Evolutionary conservation across 1,140 invertebrate genomes (phyloP).

Genomic region (Samia ricini): DNA sequence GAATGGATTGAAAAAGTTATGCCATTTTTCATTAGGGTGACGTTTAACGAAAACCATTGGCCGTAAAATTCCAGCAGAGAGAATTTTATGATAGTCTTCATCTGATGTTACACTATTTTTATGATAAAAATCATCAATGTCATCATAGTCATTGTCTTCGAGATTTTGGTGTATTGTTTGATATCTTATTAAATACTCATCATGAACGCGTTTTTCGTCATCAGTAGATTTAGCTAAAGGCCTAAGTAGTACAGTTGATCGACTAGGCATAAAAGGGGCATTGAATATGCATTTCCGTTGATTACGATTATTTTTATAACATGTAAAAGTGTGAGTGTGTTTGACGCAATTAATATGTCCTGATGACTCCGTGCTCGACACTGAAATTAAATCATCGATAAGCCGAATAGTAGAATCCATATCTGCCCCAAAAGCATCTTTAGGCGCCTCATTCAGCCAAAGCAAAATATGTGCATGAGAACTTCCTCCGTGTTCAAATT

Average conservation of each 20-base stretch:
- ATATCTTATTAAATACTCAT: slow-evolving; percentile 19
- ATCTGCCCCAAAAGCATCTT: slow-evolving; percentile 17
- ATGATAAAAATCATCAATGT: slow-evolving; percentile 27
- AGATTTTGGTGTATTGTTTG: slow-evolving; percentile 12
- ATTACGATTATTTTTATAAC: slow-evolving; percentile 21
- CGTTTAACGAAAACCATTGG: slow-evolving; percentile 12
- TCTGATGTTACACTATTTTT: slow-evolving; percentile 18
- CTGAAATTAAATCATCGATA: slow-evolving; percentile 28
- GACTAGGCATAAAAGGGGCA: slow-evolving; percentile 8
- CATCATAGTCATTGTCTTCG: slow-evolving; percentile 21
- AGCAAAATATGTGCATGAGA: slow-evolving; percentile 18
- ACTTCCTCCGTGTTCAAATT: slow-evolving; percentile 25
- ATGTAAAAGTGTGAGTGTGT: slow-evolving; percentile 29
- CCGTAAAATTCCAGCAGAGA: slow-evolving; percentile 3
- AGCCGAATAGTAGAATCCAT: slow-evolving; percentile 12
- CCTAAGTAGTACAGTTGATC: slow-evolving; percentile 3
- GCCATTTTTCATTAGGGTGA: slow-evolving; percentile 14
- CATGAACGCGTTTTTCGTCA: slow-evolving; percentile 1
- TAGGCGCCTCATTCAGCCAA: slow-evolving; percentile 25
- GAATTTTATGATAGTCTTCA: slow-evolving; percentile 10
- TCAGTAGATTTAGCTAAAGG: slow-evolving; percentile 8
- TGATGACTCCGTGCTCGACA: slow-evolving; percentile 25
- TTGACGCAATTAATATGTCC: slow-evolving; percentile 23
- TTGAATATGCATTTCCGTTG: slow-evolving; percentile 12
- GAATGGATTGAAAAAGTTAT: slow-evolving; percentile 11